A percentile compares a stretch with the other conserved stretches of the same genome.
These are phyloP conservation scores for Protonemura montana DNA, from an alignment of 2,888 invertebrate genomes.

Conservation along the genomic window DNA sequence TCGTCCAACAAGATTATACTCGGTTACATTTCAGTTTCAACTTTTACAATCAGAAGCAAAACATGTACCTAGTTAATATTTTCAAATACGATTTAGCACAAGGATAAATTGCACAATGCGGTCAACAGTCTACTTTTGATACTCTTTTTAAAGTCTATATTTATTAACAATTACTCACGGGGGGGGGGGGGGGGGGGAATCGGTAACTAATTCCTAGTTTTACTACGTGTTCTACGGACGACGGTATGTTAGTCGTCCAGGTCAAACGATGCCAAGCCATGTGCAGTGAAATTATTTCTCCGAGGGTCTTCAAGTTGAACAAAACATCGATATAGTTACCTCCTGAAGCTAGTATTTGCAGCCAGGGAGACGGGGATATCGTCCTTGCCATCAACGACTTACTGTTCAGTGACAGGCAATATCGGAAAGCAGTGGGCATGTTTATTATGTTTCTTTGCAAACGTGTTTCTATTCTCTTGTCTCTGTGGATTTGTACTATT, in stretches of 20 bases:
- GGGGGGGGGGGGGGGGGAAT: not conserved
- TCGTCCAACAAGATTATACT: not conserved
- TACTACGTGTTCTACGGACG: not conserved
- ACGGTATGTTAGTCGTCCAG: too few species aligned
- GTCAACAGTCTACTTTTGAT: not conserved
- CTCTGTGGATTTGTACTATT: not conserved
- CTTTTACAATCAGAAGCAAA: not conserved
- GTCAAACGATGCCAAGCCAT: too few species aligned
- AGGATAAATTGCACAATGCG: not conserved
- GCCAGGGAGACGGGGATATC: too few species aligned
- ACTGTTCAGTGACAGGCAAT: too few species aligned
- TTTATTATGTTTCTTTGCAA: not conserved
- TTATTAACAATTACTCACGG: not conserved
- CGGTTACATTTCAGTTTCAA: not conserved
- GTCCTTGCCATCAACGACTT: too few species aligned
- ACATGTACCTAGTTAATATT: not conserved
- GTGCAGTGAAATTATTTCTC: too few species aligned
- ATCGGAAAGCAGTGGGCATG: not conserved
- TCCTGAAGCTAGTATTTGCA: too few species aligned
- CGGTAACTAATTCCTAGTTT: not conserved
- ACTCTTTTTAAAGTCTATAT: not conserved
- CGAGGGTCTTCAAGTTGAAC: too few species aligned
- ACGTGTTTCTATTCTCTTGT: not conserved
- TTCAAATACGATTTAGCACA: slow-evolving; percentile 3
- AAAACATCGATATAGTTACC: too few species aligned